Percentiles rank a stretch among this genome's conserved stretches.
Evolutionary conservation across 2,797 vertebrate genomes (phyloP).

Genomic region (Sebastes oblongus): DNA sequence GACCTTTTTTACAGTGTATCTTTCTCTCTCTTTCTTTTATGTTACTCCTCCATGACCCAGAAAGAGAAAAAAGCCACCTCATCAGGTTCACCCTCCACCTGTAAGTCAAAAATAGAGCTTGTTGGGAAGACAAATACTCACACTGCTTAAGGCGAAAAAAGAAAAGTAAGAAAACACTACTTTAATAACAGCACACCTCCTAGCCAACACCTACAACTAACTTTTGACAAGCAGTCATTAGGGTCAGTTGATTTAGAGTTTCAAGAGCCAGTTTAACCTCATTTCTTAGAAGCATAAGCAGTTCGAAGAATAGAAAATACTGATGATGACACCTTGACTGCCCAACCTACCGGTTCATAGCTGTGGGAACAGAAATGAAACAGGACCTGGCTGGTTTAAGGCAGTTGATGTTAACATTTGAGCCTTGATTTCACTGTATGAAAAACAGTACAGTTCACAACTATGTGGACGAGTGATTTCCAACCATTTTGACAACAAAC

Average conservation of each 20-base stretch:
- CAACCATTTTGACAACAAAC: background rate
- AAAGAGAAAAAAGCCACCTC: conserved; percentile 63
- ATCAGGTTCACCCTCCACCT: conserved; percentile 56
- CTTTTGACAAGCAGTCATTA: conserved; percentile 2
- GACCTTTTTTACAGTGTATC: conserved; percentile 26
- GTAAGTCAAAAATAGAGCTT: conserved; percentile 55
- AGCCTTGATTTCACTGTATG: background rate
- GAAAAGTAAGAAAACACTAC: conserved; percentile 5
- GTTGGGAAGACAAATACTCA: conserved; percentile 50
- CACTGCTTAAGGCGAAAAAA: background rate
- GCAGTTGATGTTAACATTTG: background rate
- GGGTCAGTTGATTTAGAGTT: conserved; percentile 28
- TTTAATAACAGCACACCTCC: background rate
- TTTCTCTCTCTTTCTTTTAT: conserved; percentile 13
- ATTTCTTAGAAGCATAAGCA: conserved; percentile 7
- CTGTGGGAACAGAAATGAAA: background rate
- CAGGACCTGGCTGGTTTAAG: background rate
- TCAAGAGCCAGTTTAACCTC: conserved; percentile 12
- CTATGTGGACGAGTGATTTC: background rate
- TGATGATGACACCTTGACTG: background rate
- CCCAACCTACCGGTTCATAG: background rate
- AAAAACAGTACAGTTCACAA: background rate
- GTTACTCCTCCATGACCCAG: conserved; percentile 52
- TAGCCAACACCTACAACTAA: background rate
- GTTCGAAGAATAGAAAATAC: background rate